Conservation (phyloP, 2,888 invertebrate species). For the Tetheella fluctuosa region DNA sequence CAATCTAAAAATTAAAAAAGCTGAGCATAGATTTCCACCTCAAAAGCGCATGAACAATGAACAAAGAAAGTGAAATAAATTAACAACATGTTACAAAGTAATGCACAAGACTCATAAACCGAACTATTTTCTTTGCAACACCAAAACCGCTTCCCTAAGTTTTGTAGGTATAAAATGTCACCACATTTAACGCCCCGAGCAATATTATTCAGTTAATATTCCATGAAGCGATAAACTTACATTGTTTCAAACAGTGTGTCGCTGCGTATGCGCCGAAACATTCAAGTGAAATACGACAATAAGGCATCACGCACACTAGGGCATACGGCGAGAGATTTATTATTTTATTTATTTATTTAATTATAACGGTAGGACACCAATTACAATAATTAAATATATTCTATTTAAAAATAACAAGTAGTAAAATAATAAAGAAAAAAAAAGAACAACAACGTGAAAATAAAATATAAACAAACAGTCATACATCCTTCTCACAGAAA, state of each 20-base stretch:
- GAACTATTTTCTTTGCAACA: not conserved
- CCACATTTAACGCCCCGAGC: not conserved
- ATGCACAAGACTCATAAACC: not conserved
- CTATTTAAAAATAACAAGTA: no score
- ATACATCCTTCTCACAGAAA: no score
- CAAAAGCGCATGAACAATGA: not conserved
- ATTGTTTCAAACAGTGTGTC: slow-evolving; percentile 16
- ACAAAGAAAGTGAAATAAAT: not conserved
- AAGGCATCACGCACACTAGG: not conserved
- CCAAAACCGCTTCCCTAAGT: not conserved
- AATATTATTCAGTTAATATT: slow-evolving; percentile 7
- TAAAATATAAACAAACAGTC: no score
- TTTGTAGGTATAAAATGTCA: not conserved
- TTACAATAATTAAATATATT: no score
- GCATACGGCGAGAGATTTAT: not conserved
- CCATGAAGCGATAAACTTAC: slow-evolving; percentile 19
- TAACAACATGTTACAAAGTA: not conserved
- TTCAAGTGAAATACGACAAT: slow-evolving; percentile 1
- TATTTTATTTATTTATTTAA: no score
- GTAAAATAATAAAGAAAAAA: no score
- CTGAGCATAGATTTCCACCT: no score
- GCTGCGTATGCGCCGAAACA: slow-evolving; percentile 7
- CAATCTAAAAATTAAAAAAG: no score
- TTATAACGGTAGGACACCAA: no score
- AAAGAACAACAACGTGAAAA: no score